These are phyloP conservation scores for Pterobdella sp. DNA, from an alignment of 2,888 invertebrate genomes.

Conservation along the genomic window DNA sequence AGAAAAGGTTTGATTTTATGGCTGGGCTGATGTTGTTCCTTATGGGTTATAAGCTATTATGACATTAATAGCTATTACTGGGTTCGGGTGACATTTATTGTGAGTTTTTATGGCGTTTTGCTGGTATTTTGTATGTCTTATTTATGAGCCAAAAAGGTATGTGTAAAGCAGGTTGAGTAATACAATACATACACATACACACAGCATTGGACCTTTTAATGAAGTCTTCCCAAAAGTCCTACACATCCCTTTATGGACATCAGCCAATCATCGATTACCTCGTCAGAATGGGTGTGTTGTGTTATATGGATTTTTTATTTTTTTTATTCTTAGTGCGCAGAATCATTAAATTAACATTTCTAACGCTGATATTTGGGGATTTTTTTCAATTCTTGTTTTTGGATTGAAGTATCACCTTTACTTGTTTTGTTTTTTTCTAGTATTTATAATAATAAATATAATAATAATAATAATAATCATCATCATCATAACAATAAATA, in stretches of 20 bases:
- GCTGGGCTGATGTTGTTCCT: too few species aligned
- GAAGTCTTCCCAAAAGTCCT: constrained; percentile 5
- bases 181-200: neutral
- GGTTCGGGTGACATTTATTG: neutral
- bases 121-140: neutral
- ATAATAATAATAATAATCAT: too few species aligned
- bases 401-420: too few species aligned
- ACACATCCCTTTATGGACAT: neutral
- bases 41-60: neutral
- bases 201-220: constrained; percentile 5
- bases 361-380: too few species aligned
- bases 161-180: neutral
- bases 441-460: too few species aligned
- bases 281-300: neutral
- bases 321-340: neutral
- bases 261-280: neutral
- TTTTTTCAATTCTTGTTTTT: too few species aligned
- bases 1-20: constrained; percentile 56
- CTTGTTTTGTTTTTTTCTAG: too few species aligned
- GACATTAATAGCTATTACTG: neutral
- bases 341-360: neutral
- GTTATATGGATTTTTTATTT: neutral
- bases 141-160: neutral
- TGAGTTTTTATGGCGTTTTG: neutral
- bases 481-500: too few species aligned